Percentiles rank a stretch among this genome's conserved stretches.
These are phyloP conservation scores for Seladonia tumulorum DNA, from an alignment of 2,888 invertebrate species.

Conservation along the genomic window DNA sequence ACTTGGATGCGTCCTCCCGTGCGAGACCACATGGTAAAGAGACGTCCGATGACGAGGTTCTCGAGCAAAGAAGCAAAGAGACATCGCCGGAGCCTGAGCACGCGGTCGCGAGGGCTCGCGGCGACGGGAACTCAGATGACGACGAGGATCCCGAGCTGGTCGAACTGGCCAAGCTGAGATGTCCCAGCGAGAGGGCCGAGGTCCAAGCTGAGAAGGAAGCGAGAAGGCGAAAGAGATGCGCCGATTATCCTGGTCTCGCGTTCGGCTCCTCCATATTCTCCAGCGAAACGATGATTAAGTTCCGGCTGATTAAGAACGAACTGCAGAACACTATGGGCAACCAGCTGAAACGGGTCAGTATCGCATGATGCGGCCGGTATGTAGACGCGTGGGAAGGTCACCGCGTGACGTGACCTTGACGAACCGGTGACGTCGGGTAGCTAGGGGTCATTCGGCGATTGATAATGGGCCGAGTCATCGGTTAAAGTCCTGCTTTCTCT, in stretches of 20 bases:
- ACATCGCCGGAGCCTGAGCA: slow-evolving; percentile 78
- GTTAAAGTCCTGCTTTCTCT: slow-evolving; percentile 47
- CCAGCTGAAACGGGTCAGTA: slow-evolving; percentile 97
- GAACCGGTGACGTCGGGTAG: slow-evolving; percentile 45
- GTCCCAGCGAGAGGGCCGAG: slow-evolving; percentile 95
- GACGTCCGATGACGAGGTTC: slow-evolving; percentile 29
- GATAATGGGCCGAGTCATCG: slow-evolving; percentile 39
- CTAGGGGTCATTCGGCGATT: slow-evolving; percentile 45
- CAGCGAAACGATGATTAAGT: slow-evolving; percentile 99
- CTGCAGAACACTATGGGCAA: slow-evolving; percentile 98
- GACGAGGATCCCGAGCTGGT: slow-evolving; percentile 91
- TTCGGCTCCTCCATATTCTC: slow-evolving; percentile 97
- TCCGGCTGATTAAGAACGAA: slow-evolving; percentile 98
- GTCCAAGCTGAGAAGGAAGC: slow-evolving; percentile 94
- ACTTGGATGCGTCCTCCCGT: slow-evolving; percentile 11
- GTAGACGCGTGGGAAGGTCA: slow-evolving; percentile 59
- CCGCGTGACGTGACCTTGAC: slow-evolving; percentile 60
- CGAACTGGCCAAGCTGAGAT: slow-evolving; percentile 93
- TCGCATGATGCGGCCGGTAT: slow-evolving; percentile 54
- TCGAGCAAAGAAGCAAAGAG: slow-evolving; percentile 62
- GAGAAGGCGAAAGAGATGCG: slow-evolving; percentile 91
- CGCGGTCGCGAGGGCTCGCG: slow-evolving; percentile 84
- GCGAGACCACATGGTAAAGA: slow-evolving; percentile 51
- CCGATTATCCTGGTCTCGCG: slow-evolving; percentile 96
- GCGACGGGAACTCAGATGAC: slow-evolving; percentile 82